Evolutionary conservation across 2,797 vertebrate species (phyloP), one percentile per base, ranked within the genome.

Genomic region (Pipistrellus kuhlii): DNA sequence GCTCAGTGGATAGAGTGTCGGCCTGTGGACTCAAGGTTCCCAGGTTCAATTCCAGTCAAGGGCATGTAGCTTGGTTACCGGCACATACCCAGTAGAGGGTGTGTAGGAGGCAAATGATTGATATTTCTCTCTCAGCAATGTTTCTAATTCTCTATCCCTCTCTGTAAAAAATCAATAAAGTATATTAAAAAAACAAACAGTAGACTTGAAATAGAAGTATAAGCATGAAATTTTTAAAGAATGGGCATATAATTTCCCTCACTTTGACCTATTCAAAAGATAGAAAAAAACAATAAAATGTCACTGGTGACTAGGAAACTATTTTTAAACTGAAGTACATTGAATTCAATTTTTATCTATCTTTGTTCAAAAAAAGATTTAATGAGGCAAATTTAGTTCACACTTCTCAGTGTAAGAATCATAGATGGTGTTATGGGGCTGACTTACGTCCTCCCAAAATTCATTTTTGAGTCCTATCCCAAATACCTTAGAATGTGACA

Each of bases 291-390:
- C 32, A 78, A 48, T 8, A 48, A 18, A 94, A 95, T 80, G 14
- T 57, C 51, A 41, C 6, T 17, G 20, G 18, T 80, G 18, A 94
- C 87, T 53, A 88, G 35, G 23, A 88, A 89, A 80, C 14, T 68
- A 41, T 57, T 83, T 25, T 76, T 32, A 94, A 93, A 86, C 68
- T 83, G 77, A 94, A 68, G 11, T 51, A 32, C 5, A 5, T 5
- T 90, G 21, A 90, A 75, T 72, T 88, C 18, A 41, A 82, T 46
- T 90, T 85, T 92, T 85, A 48, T 73, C 81, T 86, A 85, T 73
- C 64, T 91, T 93, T 85, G 53, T 77, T 83, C 41, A 57, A 51
- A 76, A 95, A 94, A 81, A 53, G 6, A 48, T 82, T 80, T 91
- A 86, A 93, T 86, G 76, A 91, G 46, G 30, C 44, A 85, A 76